These are phyloP conservation scores for Henricia sp. DNA, from an alignment of 53 echinoderm and acorn worm genomes.

Conservation along the genomic window DNA sequence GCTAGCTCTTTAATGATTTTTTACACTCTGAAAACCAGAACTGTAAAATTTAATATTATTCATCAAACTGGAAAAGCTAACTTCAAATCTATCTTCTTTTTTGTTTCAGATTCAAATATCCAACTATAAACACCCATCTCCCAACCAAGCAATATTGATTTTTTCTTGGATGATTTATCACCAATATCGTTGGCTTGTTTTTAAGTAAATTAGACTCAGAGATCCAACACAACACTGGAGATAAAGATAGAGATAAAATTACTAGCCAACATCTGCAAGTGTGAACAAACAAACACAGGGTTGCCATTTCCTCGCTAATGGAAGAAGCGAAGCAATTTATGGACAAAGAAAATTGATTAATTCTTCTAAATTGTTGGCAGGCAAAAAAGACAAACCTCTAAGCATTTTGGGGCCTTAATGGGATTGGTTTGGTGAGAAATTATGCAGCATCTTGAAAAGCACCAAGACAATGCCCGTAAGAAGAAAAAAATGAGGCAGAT, in stretches of 20 bases:
- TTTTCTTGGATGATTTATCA: slow-evolving; percentile 36
- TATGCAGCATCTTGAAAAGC: background rate
- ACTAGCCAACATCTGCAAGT: slow-evolving; percentile 6
- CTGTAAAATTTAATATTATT: too few relatives aligned
- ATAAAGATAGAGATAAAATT: too few relatives aligned
- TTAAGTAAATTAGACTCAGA: background rate
- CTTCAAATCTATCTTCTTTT: too few relatives aligned
- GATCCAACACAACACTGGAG: too few relatives aligned
- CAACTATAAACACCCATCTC: too few relatives aligned
- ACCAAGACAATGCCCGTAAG: background rate
- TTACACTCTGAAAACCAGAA: too few relatives aligned
- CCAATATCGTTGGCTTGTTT: background rate
- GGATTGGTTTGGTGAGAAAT: slow-evolving; percentile 23
- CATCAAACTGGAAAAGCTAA: too few relatives aligned
- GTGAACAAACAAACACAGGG: background rate
- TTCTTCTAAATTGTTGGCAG: background rate
- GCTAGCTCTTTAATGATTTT: too few relatives aligned
- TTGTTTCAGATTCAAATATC: too few relatives aligned
- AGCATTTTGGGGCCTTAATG: background rate
- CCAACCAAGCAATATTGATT: slow-evolving; percentile 22
- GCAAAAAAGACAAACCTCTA: background rate
- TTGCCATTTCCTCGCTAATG: slow-evolving; percentile 8
- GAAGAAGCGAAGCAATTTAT: slow-evolving; percentile 25
- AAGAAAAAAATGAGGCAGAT: slow-evolving; percentile 18
- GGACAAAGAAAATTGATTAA: background rate